Base-by-base conservation (phyloP, 2,113 vertebrate genomes). In the Oenanthe melanoleuca region DNA sequence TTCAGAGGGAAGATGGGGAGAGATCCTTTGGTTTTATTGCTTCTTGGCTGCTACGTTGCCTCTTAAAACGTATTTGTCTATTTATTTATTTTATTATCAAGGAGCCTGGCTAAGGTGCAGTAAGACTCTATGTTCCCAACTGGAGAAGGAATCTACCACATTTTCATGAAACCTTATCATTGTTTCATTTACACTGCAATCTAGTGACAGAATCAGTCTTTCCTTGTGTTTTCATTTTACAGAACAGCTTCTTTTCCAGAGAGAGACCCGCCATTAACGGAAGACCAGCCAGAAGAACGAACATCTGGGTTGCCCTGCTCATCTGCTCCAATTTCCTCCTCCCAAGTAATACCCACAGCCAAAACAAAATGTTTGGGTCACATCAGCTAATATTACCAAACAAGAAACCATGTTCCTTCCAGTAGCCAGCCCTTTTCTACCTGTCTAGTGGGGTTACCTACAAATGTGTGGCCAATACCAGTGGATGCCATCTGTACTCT, bases 11-110 rank as follows among this genome's bases (percentile, higher is more conserved):
- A 44, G n/a, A 9, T 22, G 18, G 4, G 6, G 4, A 23, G 6
- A 28, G 18, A 9, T 4, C 13, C 6, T 52, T 49, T 47, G 12
- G 9, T 44, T 91, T 93, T 82, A 75, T 66, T 86, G 34, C 38
- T 63, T 80, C 55, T 66, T 55, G 4, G 17, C 61, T 75, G 13
- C 37, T 73, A 45, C 14, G 25, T 61, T 61, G 34, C 21, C 31
- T 69, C 73, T 77, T 50, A 70, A 53, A 84, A 70, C 47, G 2
- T 63, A 31, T 52, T 72, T 65, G 22, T 56, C 55, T 65, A 18
- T 65, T 71, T 89, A 59, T 72, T 74, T 70, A 37, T 89, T 89
- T 95, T 72, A 73, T 77, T 91, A 57, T 24, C 20, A 37, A 56
- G 26, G 3, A 64, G 3, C 12, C 19, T 42, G 17, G 12, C 37